These are phyloP conservation scores for Porites evermanni DNA, from an alignment of 92 coral and sea anemone genomes.

Conservation along the genomic window DNA sequence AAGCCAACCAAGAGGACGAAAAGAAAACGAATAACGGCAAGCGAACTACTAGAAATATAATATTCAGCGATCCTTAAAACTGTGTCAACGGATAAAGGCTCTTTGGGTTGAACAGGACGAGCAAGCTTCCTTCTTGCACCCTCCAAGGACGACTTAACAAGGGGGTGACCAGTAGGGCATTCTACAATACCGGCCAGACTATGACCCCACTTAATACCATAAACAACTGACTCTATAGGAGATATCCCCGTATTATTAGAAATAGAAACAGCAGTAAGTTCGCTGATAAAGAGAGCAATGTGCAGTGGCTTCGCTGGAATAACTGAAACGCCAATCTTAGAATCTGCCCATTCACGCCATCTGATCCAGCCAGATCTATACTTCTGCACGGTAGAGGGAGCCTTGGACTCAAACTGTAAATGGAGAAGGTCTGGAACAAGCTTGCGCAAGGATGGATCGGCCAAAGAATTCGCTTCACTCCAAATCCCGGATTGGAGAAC, in stretches of 20 bases:
- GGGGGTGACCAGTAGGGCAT: conserved; percentile 60
- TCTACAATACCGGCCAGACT: conserved; percentile 38
- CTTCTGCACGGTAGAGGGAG: conserved; percentile 35
- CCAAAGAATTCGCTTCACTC: background rate
- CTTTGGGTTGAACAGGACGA: conserved; percentile 63
- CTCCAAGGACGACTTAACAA: conserved; percentile 57
- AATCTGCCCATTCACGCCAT: conserved; percentile 33
- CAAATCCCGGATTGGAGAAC: background rate
- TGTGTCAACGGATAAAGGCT: conserved; percentile 52
- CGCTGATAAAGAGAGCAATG: conserved; percentile 36
- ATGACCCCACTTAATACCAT: conserved; percentile 61
- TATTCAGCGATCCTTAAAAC: background rate
- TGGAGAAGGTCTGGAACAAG: conserved; percentile 8
- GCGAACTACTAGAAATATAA: too few species aligned
- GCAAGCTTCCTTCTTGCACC: conserved; percentile 64
- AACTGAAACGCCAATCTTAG: conserved; percentile 29
- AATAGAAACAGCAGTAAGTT: background rate
- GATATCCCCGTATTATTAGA: background rate
- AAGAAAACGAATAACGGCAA: too few species aligned
- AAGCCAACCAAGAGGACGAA: too few species aligned
- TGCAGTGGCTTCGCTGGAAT: conserved; percentile 54
- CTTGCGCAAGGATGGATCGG: background rate
- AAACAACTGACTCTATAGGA: conserved; percentile 1
- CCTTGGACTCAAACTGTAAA: conserved; percentile 32
- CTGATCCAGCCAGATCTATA: conserved; percentile 38